Evolutionary conservation across 2,113 vertebrate genomes (phyloP).

Genomic region (Zonotrichia leucophrys): DNA sequence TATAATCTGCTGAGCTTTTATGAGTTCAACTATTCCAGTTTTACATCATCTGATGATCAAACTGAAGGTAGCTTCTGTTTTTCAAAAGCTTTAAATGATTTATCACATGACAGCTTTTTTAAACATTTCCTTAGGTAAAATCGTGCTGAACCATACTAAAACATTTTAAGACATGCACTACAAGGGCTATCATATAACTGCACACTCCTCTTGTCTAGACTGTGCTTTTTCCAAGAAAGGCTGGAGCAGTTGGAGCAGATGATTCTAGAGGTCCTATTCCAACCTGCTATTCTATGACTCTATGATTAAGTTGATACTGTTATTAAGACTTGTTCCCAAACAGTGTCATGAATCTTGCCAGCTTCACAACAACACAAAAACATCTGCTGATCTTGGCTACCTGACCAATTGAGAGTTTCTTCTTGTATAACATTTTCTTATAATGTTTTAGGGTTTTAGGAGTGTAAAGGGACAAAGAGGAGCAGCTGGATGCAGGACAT

Average conservation of each 20-base stretch:
- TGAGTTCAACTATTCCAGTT: background rate
- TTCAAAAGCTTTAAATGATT: background rate
- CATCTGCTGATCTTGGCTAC: conserved; percentile 44
- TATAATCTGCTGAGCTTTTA: background rate
- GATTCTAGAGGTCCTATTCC: background rate
- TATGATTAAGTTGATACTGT: background rate
- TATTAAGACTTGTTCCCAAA: background rate
- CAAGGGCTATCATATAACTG: background rate
- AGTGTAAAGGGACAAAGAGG: background rate
- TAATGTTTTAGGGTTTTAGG: background rate
- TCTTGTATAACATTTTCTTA: background rate
- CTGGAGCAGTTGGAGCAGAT: background rate
- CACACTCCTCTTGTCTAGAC: background rate
- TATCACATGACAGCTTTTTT: background rate
- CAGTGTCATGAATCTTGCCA: background rate
- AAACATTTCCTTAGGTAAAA: background rate
- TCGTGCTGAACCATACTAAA: background rate
- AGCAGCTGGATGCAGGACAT: background rate
- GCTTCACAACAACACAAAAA: background rate
- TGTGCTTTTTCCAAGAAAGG: background rate
- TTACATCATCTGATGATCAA: background rate
- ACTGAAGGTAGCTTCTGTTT: background rate
- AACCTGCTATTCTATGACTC: background rate
- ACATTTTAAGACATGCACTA: background rate
- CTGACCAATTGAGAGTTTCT: background rate